phyloP scores from a whole-genome alignment of 1,140 invertebrate species.

The Plodia interpunctella region DNA sequence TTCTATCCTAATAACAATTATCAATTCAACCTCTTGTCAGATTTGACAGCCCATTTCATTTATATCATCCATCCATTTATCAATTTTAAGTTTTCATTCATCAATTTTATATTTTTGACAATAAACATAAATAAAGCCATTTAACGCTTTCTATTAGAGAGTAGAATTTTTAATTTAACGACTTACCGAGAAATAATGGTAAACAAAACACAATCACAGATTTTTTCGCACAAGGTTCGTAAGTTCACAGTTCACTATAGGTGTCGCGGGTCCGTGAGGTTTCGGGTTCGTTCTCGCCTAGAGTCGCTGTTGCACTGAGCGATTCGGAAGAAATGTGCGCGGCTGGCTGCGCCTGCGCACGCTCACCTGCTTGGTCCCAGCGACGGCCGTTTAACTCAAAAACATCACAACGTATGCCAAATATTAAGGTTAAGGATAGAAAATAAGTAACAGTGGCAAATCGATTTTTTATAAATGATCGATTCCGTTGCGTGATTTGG shows the following conservation, averaged over 20 bases:
- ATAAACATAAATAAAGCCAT: constrained; percentile 17
- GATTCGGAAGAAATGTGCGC: constrained; percentile 57
- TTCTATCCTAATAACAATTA: neutral
- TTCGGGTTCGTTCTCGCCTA: constrained; percentile 65
- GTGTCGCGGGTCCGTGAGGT: constrained; percentile 37
- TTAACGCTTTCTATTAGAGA: constrained; percentile 24
- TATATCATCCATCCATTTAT: constrained; percentile 10
- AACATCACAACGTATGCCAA: constrained; percentile 41
- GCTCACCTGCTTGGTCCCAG: constrained; percentile 53
- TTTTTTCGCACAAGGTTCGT: constrained; percentile 45
- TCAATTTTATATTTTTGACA: constrained; percentile 1
- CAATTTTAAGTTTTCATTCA: constrained; percentile 3
- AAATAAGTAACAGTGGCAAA: constrained; percentile 42
- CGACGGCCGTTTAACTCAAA: constrained; percentile 46
- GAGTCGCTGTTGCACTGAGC: constrained; percentile 66
- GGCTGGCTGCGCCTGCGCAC: constrained; percentile 46
- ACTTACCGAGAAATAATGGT: constrained; percentile 38
- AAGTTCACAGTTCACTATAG: constrained; percentile 49
- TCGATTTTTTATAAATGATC: constrained; percentile 53
- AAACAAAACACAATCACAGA: constrained; percentile 44
- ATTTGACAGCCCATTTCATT: constrained; percentile 11
- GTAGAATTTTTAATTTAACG: constrained; percentile 15
- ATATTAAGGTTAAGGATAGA: constrained; percentile 69
- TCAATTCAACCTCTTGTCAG: neutral
- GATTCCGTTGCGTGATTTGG: constrained; percentile 30